Base-by-base conservation (phyloP, 2,113 vertebrate species). In the Oryzias celebensis region DNA sequence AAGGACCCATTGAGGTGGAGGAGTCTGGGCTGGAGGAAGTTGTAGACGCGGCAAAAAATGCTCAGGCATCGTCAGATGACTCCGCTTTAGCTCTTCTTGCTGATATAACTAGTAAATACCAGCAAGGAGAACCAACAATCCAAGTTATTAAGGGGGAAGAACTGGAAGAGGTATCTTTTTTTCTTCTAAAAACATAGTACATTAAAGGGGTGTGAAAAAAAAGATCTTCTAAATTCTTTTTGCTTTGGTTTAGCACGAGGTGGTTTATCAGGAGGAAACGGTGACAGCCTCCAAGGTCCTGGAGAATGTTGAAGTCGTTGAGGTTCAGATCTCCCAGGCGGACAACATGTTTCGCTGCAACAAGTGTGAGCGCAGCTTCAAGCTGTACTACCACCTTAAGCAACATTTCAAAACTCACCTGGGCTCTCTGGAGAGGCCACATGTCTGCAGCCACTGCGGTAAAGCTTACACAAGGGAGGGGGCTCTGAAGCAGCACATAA, bases 31-130 rank as follows among this genome's bases (percentile, higher is more conserved):
- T 90, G 79, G 88, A 94, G 0, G 95, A 95, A 73, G 91, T 94
- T 0, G 87, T 95, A 15, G 95, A 96, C 69, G 93, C 91, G 28
- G 91, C 91, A 52, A 93, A 93, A 52, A 91, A 92, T 2, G 87
- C 93, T 62, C 93, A 94, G 64, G 92, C 77, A 6, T 92, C 92
- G 12, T 95, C 96, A 0, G 95, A 96, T 58, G 96, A 97, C 71
- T 98, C 96, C 0, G 96, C 97, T 20, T 89, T 99, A 80, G 96
- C 95, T 26, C 90, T 99, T 66, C 89, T 99, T 59, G 97, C 97
- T 7, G 97, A 99, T 80, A 98, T 99, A 65, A 99, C 97, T 77
- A 99, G 97, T 86, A 98, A 98, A 84, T 99, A 98, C 85, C 96
- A 96, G 58, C 96, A 95, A 15, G 96, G 91, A 49, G 94, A 94